Evolutionary conservation across 2,888 invertebrate genomes (phyloP), one percentile per base, ranked within the genome.

Genomic region (Prosapia bicincta): DNA sequence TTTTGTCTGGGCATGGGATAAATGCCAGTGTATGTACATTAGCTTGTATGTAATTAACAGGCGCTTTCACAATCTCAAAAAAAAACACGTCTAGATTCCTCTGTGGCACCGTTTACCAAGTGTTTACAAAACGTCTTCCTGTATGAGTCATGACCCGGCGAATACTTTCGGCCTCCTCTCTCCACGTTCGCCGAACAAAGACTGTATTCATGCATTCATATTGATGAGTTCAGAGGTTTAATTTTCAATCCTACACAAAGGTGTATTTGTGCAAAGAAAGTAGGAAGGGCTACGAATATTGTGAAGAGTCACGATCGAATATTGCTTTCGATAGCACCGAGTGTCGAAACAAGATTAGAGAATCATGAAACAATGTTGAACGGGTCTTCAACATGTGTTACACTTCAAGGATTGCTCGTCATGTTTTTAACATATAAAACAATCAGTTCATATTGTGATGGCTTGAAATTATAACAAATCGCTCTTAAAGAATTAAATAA

Each of bases 211-310:
- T 54, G 54, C 9, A 54, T 54, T 54, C 54, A 54, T 20, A 20
- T 54, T 54, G 54, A 54, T 54, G 54, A 54, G 54, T 54, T 54
- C 54, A 54, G 54, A 54, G 54, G 54, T 54, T 54, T 54, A n/a
- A 54, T 54, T 54, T 54, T 20, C n/a, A 54, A 54, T 54, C 20
- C 20, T 54, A 54, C 20, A 54, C 54, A 54, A 54, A 54, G 54
- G 54, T 20, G 54, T 20, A 20, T 54, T 54, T 54, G 54, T 54
- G n/a, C 54, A 54, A 54, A 54, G 54, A 54, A 54, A 54, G 54
- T 54, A n/a, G 54, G 54, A 54, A 54, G 54, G 13, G 54, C 20
- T 54, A n/a, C n/a, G n/a, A n/a, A n/a, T 54, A 54, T 54, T 54
- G 20, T 54, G 2, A 20, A 54, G 1, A 54, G 54, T 54, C 54